Evolutionary conservation across 2,888 invertebrate genomes (phyloP).

Genomic region (Aspidiotus rigidus): DNA sequence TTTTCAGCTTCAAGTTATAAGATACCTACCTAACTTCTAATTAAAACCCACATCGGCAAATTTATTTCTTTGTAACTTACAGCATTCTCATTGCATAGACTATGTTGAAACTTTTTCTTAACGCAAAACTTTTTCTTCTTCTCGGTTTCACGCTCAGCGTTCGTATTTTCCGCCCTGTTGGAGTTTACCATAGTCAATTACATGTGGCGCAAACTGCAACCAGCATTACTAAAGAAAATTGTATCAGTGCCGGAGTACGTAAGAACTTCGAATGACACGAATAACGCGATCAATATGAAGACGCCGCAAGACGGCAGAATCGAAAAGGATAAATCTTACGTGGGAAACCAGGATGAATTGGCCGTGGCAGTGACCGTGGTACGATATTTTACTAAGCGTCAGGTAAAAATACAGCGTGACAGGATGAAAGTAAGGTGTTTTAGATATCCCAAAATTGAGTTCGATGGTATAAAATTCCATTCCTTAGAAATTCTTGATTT

Average conservation of each 20-base stretch:
- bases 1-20: background rate
- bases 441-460: too few species aligned
- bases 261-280: background rate
- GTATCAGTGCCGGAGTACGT: slow-evolving; percentile 34
- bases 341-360: slow-evolving; percentile 13
- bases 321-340: slow-evolving; percentile 20
- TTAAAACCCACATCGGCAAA: background rate
- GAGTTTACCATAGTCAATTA: slow-evolving; percentile 48
- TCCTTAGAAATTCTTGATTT: too few species aligned
- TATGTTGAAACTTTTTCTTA: slow-evolving; percentile 8
- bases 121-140: slow-evolving; percentile 10
- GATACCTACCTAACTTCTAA: background rate
- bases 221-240: slow-evolving; percentile 36
- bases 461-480: too few species aligned
- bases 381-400: slow-evolving; percentile 29
- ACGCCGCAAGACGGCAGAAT: slow-evolving; percentile 4
- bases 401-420: slow-evolving; percentile 22
- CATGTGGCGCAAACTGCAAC: slow-evolving; percentile 43
- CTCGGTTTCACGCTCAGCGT: slow-evolving; percentile 41
- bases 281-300: slow-evolving; percentile 11
- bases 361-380: slow-evolving; percentile 36
- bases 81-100: background rate
- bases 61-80: too few species aligned
- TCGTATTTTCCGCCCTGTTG: slow-evolving; percentile 46
- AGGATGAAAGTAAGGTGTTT: background rate